phyloP scores from a whole-genome alignment of 2,113 vertebrate genomes.

The Daphoenositta chrysoptera region DNA sequence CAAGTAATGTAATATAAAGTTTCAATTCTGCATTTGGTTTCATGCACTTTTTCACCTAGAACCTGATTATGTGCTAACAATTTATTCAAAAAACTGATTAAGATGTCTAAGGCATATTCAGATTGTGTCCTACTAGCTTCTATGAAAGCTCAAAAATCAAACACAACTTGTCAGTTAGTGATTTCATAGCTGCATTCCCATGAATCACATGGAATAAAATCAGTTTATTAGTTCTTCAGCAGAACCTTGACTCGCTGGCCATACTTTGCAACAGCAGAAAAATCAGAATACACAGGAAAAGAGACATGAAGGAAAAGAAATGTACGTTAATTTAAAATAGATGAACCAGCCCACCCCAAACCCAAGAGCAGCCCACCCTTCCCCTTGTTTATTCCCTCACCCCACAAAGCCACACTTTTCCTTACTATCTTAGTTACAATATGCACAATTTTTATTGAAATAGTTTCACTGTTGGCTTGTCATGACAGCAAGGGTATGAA shows the following conservation, averaged over 20 bases:
- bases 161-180: rapidly evolving
- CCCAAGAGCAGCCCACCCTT: not conserved
- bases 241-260: not conserved
- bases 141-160: not conserved
- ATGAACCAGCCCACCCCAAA: not conserved
- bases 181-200: not conserved
- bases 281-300: not conserved
- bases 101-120: not conserved
- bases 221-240: not conserved
- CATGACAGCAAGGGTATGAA: not conserved
- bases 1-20: not conserved
- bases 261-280: not conserved
- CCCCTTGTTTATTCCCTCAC: not conserved
- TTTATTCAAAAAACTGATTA: not conserved
- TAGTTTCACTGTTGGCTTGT: not conserved
- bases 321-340: rapidly evolving
- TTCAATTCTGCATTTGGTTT: not conserved
- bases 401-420: not conserved
- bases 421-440: not conserved
- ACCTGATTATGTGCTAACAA: not conserved
- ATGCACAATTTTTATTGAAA: not conserved
- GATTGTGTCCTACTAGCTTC: not conserved
- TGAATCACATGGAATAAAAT: not conserved
- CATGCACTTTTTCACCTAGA: not conserved
- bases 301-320: not conserved